Percentiles rank a stretch among this genome's conserved stretches.
Conservation (phyloP, 2,888 invertebrate species). For the Argyresthia albistria region DNA sequence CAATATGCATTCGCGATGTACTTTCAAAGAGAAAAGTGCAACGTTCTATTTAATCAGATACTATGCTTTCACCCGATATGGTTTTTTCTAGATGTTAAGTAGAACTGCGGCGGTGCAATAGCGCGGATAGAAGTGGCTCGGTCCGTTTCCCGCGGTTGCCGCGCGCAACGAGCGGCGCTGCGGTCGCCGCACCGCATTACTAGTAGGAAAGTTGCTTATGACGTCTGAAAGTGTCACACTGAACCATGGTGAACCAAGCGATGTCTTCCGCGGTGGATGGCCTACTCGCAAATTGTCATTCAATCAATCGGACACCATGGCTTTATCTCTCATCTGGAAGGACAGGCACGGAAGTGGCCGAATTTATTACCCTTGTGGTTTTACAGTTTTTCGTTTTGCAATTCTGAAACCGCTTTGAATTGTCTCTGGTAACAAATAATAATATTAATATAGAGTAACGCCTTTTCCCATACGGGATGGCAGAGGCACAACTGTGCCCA, state of each 20-base stretch:
- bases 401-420: no score
- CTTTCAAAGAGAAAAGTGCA: conserved; percentile 6
- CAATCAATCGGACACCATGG: conserved; percentile 64
- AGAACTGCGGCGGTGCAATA: conserved; percentile 22
- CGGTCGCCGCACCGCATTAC: conserved; percentile 46
- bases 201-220: conserved; percentile 71
- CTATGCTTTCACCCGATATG: conserved; percentile 13
- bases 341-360: not conserved
- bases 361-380: not conserved
- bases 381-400: no score
- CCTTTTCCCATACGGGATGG: no score
- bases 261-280: conserved; percentile 59
- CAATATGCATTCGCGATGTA: not conserved
- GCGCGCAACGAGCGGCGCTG: conserved; percentile 38
- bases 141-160: conserved; percentile 34
- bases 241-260: conserved; percentile 67
- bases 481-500: no score
- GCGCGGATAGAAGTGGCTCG: conserved; percentile 41
- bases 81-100: conserved; percentile 18
- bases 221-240: conserved; percentile 70
- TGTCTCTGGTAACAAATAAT: no score
- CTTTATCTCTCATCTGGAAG: conserved; percentile 34
- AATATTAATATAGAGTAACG: no score
- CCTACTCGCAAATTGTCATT: conserved; percentile 70
- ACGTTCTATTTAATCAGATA: conserved; percentile 12